A percentile compares a stretch with the other conserved stretches of the same genome.
These are phyloP conservation scores for Streptopelia turtur DNA, from an alignment of 2,797 vertebrate genomes.

Conservation along the genomic window DNA sequence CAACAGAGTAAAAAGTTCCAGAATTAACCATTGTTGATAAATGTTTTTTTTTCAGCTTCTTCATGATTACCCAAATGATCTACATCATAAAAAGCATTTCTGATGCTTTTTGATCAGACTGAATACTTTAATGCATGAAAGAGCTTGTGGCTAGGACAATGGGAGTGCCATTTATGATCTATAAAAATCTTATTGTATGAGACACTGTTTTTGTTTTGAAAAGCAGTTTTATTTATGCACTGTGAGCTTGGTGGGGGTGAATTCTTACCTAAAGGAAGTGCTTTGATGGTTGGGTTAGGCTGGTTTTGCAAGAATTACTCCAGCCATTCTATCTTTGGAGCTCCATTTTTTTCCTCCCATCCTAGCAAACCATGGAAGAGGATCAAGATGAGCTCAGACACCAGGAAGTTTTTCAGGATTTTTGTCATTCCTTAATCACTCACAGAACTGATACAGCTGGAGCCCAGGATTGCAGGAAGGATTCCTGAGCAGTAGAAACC, in stretches of 20 bases:
- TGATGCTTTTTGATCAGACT: not conserved
- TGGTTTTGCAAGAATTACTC: slow-evolving; percentile 69
- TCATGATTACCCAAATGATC: not conserved
- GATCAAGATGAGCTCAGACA: slow-evolving; percentile 30
- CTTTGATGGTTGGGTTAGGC: slow-evolving; percentile 67
- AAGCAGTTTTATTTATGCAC: slow-evolving; percentile 57
- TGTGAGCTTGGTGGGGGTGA: slow-evolving; percentile 45
- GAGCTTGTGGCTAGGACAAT: slow-evolving; percentile 21
- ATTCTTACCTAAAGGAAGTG: slow-evolving; percentile 72
- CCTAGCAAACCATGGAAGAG: slow-evolving; percentile 2
- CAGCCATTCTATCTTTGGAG: slow-evolving; percentile 53
- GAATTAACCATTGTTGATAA: not conserved
- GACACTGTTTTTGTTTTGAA: slow-evolving; percentile 26
- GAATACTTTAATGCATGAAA: slow-evolving; percentile 18
- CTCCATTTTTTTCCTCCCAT: slow-evolving; percentile 26
- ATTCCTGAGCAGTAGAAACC: slow-evolving; percentile 58
- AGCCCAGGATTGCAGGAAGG: slow-evolving; percentile 40
- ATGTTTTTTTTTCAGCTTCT: not conserved
- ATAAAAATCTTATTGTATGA: slow-evolving; percentile 22
- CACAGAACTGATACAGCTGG: slow-evolving; percentile 18
- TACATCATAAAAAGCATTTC: not conserved
- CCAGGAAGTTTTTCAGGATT: slow-evolving; percentile 54
- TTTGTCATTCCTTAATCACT: slow-evolving; percentile 58
- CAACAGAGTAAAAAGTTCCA: not conserved
- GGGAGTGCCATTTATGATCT: slow-evolving; percentile 37